A percentile compares a stretch with the other conserved stretches of the same genome.
phyloP scores from a whole-genome alignment of 2,888 invertebrate species.

The Gandaritis pyraliata region DNA sequence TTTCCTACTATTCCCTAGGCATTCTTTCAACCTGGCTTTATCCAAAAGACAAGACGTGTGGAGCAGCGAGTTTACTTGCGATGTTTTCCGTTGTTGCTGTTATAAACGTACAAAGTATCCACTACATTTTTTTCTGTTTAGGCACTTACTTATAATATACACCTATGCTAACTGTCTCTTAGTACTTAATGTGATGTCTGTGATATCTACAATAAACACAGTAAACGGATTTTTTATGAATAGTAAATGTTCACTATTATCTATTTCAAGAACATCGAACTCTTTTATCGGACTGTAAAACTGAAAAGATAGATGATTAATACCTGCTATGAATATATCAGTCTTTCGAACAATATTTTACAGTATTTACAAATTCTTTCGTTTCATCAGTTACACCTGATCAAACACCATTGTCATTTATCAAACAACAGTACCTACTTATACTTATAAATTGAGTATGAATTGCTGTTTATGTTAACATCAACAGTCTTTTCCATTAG shows the following conservation, averaged over 20 bases:
- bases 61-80: no score
- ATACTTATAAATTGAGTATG: conserved; percentile 2
- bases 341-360: conserved; percentile 13
- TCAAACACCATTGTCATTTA: conserved; percentile 42
- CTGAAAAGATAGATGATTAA: conserved; percentile 7
- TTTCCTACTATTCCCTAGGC: no score
- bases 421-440: conserved; percentile 13
- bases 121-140: no score
- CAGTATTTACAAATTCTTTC: conserved; percentile 31
- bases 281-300: conserved; percentile 7
- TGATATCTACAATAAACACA: no score
- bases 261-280: conserved; percentile 12
- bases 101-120: no score
- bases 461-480: background rate
- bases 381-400: conserved; percentile 39
- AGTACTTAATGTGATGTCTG: no score
- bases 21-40: no score
- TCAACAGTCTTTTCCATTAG: background rate
- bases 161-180: no score
- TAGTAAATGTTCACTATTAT: background rate
- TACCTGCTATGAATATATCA: conserved; percentile 19
- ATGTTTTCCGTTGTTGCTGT: no score
- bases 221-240: background rate
- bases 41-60: no score
- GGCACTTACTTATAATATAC: no score